Base-by-base conservation (phyloP, 2,888 invertebrate species). In the Tipula unca region DNA sequence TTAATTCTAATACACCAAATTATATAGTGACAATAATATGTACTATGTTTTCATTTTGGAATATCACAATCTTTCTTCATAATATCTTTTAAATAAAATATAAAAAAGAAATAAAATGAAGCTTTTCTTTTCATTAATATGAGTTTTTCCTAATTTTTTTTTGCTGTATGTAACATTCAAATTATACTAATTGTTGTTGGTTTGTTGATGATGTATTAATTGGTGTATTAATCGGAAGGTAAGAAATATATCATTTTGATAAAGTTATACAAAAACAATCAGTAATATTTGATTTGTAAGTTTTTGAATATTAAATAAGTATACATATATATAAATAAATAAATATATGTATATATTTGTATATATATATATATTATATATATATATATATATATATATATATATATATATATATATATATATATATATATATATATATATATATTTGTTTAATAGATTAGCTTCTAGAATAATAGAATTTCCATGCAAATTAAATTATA, bases 191-290 rank as follows among this genome's bases (percentile, higher is more conserved):
- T 83, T 29, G 54, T 17, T 82, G 86, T 85, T 87, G 86, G 85
- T 85, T 85, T 86, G 84, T 85, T 85, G 6, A 69, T 84, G 69
- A 69, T 85, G 29, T 86, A 87, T 87, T 88, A 88, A 88, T 88
- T 88, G 88, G 88, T 88, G 88, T 88, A 88, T 88, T 88, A 88
- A 88, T 88, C 87, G 87, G 88, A 87, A 87, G 87, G 88, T 87
- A 85, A 69, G 36, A 85, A 83, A 84, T 83, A 83, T 32, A 25
- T 25, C 25, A 10, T 69, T 69, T 69, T 32, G 35, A 83, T 83
- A 83, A 32, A 83, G 83, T 83, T 83, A 83, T 83, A n/a, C 17
- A 29, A 83, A 39, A 39, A 32, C 6, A 32, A 32, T 13, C 10
- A 39, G 10, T 36, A 36, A 13, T 39, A 13, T 82, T 82, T 82